A percentile compares a stretch with the other conserved stretches of the same genome.
Evolutionary conservation across 1,140 invertebrate species (phyloP).

Genomic region (Cylas formicarius): DNA sequence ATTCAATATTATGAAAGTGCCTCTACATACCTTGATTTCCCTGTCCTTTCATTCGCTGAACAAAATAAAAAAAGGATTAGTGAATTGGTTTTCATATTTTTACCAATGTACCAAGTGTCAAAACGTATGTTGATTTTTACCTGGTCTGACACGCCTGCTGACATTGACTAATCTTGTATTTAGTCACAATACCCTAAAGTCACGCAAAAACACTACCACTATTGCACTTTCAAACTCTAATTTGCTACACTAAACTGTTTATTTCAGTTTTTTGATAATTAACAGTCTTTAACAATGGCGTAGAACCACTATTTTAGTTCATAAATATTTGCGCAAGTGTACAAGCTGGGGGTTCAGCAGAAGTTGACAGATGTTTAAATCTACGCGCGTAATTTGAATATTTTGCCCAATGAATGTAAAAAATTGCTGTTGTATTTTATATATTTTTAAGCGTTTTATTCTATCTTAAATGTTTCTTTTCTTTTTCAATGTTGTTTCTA

Average conservation of each 20-base stretch:
- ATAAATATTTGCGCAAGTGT: no score
- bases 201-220: constrained; percentile 20
- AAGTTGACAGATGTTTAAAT: no score
- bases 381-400: no score
- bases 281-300: no score
- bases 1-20: constrained; percentile 14
- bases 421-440: no score
- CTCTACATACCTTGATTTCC: constrained; percentile 64
- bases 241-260: constrained; percentile 11
- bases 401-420: no score
- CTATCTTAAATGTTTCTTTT: no score
- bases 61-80: constrained; percentile 42
- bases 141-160: constrained; percentile 64
- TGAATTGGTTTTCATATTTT: constrained; percentile 18
- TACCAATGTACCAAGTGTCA: constrained; percentile 25
- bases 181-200: constrained; percentile 31
- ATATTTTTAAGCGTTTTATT: no score
- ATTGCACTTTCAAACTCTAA: constrained; percentile 12
- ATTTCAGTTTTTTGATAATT: no score
- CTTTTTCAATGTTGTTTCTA: no score
- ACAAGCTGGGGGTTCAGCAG: no score
- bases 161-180: constrained; percentile 52
- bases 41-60: constrained; percentile 85
- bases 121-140: constrained; percentile 44
- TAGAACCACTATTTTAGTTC: no score